Evolutionary conservation across 2,113 vertebrate genomes (phyloP), one percentile per base, ranked within the genome.

Genomic region (Psophia crepitans): DNA sequence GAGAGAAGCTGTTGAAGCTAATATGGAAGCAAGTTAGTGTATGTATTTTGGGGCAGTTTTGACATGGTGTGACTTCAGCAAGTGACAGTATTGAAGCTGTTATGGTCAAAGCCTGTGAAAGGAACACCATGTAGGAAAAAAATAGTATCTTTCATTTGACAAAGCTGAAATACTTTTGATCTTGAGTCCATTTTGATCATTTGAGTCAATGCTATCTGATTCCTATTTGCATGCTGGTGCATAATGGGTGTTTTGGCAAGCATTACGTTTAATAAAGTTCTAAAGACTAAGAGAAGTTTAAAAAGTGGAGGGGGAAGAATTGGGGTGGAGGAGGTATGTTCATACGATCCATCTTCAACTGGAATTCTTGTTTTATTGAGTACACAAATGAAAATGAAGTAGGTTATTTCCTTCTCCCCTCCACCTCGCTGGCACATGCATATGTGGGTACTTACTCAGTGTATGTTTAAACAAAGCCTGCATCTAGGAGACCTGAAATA

Each of bases 81-180:
- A 43, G 35, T 73, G 76, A 37, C 53, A n/a, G 14, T 39, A 35
- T 20, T 71, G 39, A 61, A 69, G 48, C 19, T 89, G 15, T 43
- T 80, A 33, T 57, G 53, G 33, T 83, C 44, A 69, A n/a, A 70
- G 32, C 27, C 18, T 51, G 37, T 75, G 56, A 46, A 86, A 74
- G 28, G 33, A 87, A 3, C 26, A 48, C 4, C 8, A 3, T 0
- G 0, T 23, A 35, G 58, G 43, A 83, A 9, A 48, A 44, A 88
- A 96, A n/a, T 41, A 16, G 26, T 21, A 32, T 54, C 23, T 48
- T 77, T 24, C 43, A 16, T 58, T 54, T 39, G 28, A 39, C 13
- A 46, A 30, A 88, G 22, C 24, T 53, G 27, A 88, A 76, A 21
- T 48, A 26, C 44, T 83, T 65, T 20, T 43, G 22, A 3, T 84